Evolutionary conservation across 2,888 invertebrate genomes (phyloP).

Genomic region (Tiliacea citrago): DNA sequence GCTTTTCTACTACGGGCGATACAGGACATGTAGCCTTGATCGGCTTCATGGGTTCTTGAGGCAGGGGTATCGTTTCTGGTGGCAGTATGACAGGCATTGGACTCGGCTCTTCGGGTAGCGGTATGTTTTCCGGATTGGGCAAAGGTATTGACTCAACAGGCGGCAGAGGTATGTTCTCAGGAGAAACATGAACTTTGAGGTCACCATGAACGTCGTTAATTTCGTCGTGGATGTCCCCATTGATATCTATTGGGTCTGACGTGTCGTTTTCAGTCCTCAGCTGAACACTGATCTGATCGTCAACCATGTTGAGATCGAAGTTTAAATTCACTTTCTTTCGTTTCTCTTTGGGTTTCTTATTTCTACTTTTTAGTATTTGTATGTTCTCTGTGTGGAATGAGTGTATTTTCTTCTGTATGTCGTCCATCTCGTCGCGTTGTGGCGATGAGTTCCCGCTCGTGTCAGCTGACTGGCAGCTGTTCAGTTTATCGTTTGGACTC

Average conservation of each 20-base stretch:
- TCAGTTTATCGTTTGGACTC: slow-evolving; percentile 82
- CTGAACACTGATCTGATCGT: slow-evolving; percentile 89
- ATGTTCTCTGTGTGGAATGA: slow-evolving; percentile 92
- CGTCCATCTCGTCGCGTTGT: slow-evolving; percentile 90
- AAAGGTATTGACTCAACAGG: slow-evolving; percentile 87
- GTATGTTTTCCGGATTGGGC: slow-evolving; percentile 84
- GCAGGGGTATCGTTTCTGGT: slow-evolving; percentile 84
- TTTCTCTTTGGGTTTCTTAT: slow-evolving; percentile 90
- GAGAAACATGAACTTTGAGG: slow-evolving; percentile 79
- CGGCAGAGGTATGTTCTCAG: slow-evolving; percentile 84
- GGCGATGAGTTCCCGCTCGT: slow-evolving; percentile 89
- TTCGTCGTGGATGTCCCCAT: slow-evolving; percentile 84
- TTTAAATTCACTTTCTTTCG: slow-evolving; percentile 90
- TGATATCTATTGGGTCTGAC: slow-evolving; percentile 76
- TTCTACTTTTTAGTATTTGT: slow-evolving; percentile 91
- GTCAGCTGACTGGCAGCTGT: slow-evolving; percentile 85
- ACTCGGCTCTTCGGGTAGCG: slow-evolving; percentile 82
- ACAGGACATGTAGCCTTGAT: slow-evolving; percentile 59
- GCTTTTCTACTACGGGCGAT: slow-evolving; percentile 63
- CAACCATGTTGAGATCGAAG: slow-evolving; percentile 89
- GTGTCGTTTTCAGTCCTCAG: slow-evolving; percentile 82
- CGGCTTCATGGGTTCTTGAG: slow-evolving; percentile 82
- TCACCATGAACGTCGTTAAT: slow-evolving; percentile 75
- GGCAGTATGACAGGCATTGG: slow-evolving; percentile 79
- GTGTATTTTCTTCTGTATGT: slow-evolving; percentile 91